Conservation (phyloP, 2,113 vertebrate species). For the Colistium nudipinnis region DNA sequence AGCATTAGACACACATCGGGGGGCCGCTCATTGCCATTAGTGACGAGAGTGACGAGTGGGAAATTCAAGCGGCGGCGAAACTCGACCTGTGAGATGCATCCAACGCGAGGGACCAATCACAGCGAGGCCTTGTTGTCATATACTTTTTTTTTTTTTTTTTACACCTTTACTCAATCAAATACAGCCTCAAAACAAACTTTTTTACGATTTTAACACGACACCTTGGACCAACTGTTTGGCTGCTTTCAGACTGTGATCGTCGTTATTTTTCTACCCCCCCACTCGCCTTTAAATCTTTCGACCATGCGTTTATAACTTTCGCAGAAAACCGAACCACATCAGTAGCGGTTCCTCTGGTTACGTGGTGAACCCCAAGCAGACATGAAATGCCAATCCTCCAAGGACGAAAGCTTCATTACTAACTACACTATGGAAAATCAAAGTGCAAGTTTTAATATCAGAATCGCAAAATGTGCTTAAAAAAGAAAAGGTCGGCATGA, state of each 20-base stretch:
- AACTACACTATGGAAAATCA: conserved; percentile 48
- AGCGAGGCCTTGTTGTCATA: conserved; percentile 3
- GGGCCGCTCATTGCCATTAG: conserved; percentile 33
- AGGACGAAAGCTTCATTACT: conserved; percentile 45
- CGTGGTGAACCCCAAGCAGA: conserved; percentile 2
- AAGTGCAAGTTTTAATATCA: conserved; percentile 41
- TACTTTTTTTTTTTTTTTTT: no score
- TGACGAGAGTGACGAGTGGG: conserved; percentile 53
- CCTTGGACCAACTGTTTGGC: no score
- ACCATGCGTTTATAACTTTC: no score
- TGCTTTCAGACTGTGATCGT: no score
- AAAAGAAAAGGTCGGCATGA: conserved; percentile 23
- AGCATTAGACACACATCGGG: conserved; percentile 45
- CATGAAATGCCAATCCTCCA: conserved; percentile 10
- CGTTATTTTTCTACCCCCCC: no score
- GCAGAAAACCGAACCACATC: no score
- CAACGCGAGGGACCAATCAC: conserved; percentile 12
- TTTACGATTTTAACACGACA: conserved; percentile 23
- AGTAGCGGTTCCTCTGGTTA: no score
- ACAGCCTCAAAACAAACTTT: neutral
- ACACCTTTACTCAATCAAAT: conserved; percentile 5
- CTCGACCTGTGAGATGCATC: conserved; percentile 4
- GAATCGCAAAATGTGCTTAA: conserved; percentile 10
- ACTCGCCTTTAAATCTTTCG: no score
- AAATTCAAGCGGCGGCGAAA: conserved; percentile 32